phyloP scores from a whole-genome alignment of 1,140 invertebrate species.

The Leptinotarsa lineolata region DNA sequence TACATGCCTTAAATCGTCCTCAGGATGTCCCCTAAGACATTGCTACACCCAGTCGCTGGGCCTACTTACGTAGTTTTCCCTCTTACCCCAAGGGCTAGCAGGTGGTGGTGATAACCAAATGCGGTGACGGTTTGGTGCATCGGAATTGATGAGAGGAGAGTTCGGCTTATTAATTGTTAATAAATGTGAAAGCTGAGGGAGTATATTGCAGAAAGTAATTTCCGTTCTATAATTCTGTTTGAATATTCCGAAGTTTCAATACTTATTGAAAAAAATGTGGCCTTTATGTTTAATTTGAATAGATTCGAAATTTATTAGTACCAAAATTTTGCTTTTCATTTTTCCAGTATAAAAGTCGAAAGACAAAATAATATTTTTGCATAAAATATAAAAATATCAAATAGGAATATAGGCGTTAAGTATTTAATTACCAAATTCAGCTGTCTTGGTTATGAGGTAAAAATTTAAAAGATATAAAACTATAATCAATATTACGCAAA shows the following conservation, averaged over 20 bases:
- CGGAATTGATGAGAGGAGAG: neutral
- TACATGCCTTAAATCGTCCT: constrained; percentile 20
- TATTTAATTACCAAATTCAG: no score
- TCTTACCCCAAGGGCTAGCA: neutral
- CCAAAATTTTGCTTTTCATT: no score
- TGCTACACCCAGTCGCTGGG: neutral
- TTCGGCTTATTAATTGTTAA: constrained; percentile 13
- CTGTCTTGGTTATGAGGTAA: no score
- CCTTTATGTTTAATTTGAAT: no score
- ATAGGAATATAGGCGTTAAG: no score
- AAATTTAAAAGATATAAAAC: no score
- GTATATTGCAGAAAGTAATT: neutral
- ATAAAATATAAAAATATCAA: no score
- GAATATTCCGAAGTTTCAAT: neutral
- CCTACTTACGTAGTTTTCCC: neutral
- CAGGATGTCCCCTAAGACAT: constrained; percentile 26
- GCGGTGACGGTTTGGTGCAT: constrained; percentile 2
- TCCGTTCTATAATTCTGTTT: neutral
- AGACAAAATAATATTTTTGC: no score
- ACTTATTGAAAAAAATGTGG: no score
- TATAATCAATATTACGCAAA: no score
- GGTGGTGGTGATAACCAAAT: constrained; percentile 3
- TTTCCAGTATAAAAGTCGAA: no score
- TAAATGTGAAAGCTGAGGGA: neutral
- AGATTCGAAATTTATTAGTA: no score